Conservation (phyloP, 1,140 invertebrate genomes). For the Drosophila truncata region DNA sequence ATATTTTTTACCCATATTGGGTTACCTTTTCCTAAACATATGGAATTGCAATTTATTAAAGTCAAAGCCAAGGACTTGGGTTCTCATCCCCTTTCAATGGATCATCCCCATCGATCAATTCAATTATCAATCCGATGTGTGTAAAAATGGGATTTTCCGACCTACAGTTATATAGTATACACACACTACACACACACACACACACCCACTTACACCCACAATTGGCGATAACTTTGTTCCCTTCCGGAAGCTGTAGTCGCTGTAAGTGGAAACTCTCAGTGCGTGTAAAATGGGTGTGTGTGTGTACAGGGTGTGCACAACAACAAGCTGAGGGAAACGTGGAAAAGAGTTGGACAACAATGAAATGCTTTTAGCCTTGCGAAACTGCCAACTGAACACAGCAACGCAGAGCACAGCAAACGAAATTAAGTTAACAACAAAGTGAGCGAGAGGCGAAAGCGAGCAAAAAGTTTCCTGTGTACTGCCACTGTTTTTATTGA, state of each 20-base stretch:
- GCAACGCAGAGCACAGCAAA: constrained; percentile 36
- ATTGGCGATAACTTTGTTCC: constrained; percentile 28
- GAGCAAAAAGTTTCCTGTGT: constrained; percentile 66
- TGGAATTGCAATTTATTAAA: constrained; percentile 26
- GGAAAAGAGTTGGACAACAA: constrained; percentile 74
- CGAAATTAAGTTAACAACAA: constrained; percentile 81
- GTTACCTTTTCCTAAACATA: not conserved
- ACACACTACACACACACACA: not conserved
- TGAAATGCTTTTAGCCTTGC: constrained; percentile 80
- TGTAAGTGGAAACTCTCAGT: constrained; percentile 73
- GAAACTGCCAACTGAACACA: constrained; percentile 50
- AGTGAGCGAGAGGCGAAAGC: constrained; percentile 32
- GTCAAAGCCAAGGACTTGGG: constrained; percentile 4
- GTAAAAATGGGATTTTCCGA: constrained; percentile 5
- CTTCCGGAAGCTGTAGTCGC: constrained; percentile 11
- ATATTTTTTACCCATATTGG: constrained; percentile 3
- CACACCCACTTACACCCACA: not conserved
- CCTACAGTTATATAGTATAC: not conserved
- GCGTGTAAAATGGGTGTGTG: constrained; percentile 66
- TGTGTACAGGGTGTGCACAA: constrained; percentile 18
- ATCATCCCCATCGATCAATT: constrained; percentile 41
- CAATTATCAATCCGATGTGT: constrained; percentile 26
- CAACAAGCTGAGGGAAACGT: constrained; percentile 1
- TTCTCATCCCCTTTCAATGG: not conserved
- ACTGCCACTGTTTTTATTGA: constrained; percentile 73